Conservation (phyloP, 2,888 invertebrate genomes). For the Smittia sp. region DNA sequence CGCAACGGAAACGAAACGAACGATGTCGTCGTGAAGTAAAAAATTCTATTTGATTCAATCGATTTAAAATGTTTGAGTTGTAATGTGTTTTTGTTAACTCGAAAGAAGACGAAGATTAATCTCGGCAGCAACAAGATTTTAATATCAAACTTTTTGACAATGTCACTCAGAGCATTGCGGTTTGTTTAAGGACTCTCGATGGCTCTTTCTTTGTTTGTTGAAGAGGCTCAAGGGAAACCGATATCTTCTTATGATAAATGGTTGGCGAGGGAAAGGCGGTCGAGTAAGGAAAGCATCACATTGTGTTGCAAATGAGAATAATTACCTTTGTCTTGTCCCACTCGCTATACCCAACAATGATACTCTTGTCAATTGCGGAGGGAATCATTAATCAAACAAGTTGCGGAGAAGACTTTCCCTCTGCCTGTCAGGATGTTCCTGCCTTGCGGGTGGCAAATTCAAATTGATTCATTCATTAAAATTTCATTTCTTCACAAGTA, state of each 20-base stretch:
- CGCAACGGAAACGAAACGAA: not conserved
- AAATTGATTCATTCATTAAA: constrained; percentile 12
- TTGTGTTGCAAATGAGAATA: not conserved
- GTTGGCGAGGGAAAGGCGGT: not conserved
- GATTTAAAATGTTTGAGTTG: not conserved
- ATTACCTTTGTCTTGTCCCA: not conserved
- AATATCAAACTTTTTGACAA: not conserved
- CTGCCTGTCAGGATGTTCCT: not conserved
- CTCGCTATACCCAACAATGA: not conserved
- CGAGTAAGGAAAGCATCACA: not conserved
- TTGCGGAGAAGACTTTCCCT: not conserved
- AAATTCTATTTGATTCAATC: no score
- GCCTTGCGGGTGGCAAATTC: no score
- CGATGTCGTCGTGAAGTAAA: not conserved
- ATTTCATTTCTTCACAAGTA: not conserved
- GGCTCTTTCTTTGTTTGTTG: constrained; percentile 1
- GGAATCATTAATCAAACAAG: constrained; percentile 9
- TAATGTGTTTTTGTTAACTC: not conserved
- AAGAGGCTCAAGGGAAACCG: constrained; percentile 1
- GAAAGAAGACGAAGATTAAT: not conserved
- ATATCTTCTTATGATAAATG: constrained; percentile 20
- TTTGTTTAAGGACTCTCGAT: not conserved
- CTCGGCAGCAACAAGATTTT: not conserved
- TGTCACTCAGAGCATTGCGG: not conserved
- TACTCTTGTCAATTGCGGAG: not conserved